Evolutionary conservation across 2,113 vertebrate genomes (phyloP).

Genomic region (Perca fluviatilis): DNA sequence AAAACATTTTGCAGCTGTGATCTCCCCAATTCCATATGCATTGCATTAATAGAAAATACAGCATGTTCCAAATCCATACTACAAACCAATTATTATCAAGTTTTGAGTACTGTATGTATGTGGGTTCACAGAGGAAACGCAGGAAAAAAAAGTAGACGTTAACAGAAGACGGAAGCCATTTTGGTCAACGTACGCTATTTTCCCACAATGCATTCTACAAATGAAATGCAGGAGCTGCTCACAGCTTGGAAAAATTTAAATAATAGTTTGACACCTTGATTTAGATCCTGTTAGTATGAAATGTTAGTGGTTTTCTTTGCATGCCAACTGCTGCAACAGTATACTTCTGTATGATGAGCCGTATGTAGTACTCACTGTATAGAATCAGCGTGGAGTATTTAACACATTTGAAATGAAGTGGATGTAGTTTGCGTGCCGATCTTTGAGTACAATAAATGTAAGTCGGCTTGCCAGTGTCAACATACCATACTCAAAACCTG

Average conservation of each 20-base stretch:
- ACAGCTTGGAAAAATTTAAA: too few species aligned
- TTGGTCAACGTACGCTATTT: too few species aligned
- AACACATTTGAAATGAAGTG: neutral
- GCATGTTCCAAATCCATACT: neutral
- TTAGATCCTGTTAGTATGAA: too few species aligned
- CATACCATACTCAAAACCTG: neutral
- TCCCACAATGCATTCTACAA: too few species aligned
- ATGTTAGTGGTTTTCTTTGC: too few species aligned
- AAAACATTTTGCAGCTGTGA: neutral
- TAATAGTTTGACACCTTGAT: too few species aligned
- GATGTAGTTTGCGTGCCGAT: neutral
- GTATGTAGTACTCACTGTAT: too few species aligned
- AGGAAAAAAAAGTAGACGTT: neutral
- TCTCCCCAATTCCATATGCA: neutral
- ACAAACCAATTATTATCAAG: neutral
- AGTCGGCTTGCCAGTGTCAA: neutral
- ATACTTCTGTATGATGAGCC: too few species aligned
- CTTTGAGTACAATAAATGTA: neutral
- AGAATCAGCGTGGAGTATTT: too few species aligned
- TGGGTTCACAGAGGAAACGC: too few species aligned
- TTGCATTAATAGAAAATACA: neutral
- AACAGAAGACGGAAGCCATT: neutral
- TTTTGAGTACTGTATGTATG: neutral
- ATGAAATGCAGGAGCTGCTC: too few species aligned
- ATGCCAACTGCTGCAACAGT: too few species aligned